Conservation (phyloP, 2,113 vertebrate species). For the Stercorarius parasiticus region DNA sequence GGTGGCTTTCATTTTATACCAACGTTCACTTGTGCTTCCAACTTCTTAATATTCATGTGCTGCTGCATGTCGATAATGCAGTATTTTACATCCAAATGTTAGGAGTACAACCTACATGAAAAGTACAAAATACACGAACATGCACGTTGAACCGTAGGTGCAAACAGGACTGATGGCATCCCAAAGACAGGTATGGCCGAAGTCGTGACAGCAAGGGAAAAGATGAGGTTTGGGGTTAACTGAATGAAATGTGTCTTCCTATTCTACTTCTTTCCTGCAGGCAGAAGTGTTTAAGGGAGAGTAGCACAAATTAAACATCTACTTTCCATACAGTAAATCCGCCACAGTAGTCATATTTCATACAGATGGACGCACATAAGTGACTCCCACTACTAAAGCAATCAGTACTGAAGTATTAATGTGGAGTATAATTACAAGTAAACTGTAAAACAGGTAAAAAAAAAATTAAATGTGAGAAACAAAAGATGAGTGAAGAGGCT, state of each 20-base stretch:
- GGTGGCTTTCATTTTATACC: neutral
- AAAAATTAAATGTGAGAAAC: neutral
- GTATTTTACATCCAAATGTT: neutral
- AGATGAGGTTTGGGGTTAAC: neutral
- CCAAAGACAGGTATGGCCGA: neutral
- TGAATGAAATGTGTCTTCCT: neutral
- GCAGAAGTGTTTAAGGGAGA: neutral
- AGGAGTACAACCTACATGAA: neutral
- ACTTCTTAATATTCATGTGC: neutral
- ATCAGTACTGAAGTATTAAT: neutral
- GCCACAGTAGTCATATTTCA: neutral
- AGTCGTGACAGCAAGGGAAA: neutral
- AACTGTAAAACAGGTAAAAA: neutral
- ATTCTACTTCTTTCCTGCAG: neutral
- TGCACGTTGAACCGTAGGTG: neutral
- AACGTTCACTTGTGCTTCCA: neutral
- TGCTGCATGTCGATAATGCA: neutral
- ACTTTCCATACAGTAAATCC: neutral
- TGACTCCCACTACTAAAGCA: neutral
- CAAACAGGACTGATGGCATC: neutral
- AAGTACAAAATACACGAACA: neutral
- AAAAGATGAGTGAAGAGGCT: neutral
- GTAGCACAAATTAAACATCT: fast-evolving
- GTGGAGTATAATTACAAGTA: neutral
- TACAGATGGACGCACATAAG: neutral